These are phyloP conservation scores for Uria lomvia DNA, from an alignment of 2,113 vertebrate species.

Conservation along the genomic window DNA sequence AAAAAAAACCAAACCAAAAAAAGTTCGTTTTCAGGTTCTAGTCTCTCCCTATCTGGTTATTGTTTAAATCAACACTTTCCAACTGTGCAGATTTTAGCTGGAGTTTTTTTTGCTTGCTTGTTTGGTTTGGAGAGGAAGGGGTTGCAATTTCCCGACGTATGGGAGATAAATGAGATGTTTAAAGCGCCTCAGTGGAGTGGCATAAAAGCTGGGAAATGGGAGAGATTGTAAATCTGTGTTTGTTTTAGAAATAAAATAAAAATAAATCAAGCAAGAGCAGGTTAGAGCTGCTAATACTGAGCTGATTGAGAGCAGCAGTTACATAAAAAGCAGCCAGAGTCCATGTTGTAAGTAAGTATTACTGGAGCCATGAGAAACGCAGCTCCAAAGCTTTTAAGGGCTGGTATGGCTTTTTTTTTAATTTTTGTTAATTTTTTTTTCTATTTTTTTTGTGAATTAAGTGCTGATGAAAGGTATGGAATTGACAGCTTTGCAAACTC, in stretches of 20 bases:
- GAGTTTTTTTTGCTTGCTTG: constrained; percentile 1
- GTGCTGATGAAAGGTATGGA: constrained; percentile 17
- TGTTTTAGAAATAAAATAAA: constrained; percentile 62
- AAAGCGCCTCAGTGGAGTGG: constrained; percentile 52
- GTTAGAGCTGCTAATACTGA: constrained; percentile 55
- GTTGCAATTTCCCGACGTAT: constrained; percentile 48
- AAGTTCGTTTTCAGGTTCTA: background rate
- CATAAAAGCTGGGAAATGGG: constrained; percentile 52
- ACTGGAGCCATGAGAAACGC: constrained; percentile 36
- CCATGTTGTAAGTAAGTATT: constrained; percentile 49
- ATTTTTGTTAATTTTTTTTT: background rate
- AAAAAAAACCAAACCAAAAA: background rate
- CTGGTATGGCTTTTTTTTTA: background rate
- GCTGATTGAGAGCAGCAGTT: constrained; percentile 62
- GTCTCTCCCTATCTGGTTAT: constrained; percentile 10
- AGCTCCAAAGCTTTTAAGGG: constrained; percentile 53
- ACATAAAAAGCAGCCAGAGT: constrained; percentile 50
- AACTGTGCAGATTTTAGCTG: constrained; percentile 45
- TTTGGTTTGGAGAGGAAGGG: constrained; percentile 51
- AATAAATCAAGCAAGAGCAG: constrained; percentile 54
- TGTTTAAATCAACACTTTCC: constrained; percentile 53
- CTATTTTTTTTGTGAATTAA: background rate
- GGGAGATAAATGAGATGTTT: constrained; percentile 62
- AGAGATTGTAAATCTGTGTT: constrained; percentile 51
- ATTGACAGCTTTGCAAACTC: constrained; percentile 26